Conservation (phyloP, 2,113 vertebrate genomes). For the Lagopus leucura region DNA sequence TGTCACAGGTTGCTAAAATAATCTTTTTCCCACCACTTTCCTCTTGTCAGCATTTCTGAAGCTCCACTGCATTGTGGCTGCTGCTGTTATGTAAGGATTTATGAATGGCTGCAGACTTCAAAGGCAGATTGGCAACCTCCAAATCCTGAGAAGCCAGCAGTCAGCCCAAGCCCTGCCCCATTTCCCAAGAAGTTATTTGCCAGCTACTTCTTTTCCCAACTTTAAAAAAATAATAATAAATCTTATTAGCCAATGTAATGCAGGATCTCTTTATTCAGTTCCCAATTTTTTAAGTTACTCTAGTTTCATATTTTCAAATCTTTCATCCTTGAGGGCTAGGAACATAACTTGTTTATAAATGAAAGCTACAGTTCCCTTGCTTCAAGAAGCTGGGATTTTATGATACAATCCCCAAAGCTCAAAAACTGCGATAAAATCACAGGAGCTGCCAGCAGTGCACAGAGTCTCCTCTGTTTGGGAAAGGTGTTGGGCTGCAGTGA, state of each 20-base stretch:
- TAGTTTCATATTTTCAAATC: slow-evolving; percentile 9
- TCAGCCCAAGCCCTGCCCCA: neutral
- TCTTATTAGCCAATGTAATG: neutral
- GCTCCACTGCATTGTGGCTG: neutral
- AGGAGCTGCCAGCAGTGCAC: neutral
- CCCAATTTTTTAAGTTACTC: neutral
- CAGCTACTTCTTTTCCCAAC: slow-evolving; percentile 8
- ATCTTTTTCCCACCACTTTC: slow-evolving; percentile 49
- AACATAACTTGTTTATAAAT: slow-evolving; percentile 49
- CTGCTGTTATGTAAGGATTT: slow-evolving; percentile 25
- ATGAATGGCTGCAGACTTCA: slow-evolving; percentile 52
- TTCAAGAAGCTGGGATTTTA: slow-evolving; percentile 37
- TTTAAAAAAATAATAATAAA: neutral
- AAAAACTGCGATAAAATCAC: slow-evolving; percentile 29
- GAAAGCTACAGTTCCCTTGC: slow-evolving; percentile 15
- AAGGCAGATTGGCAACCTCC: slow-evolving; percentile 39
- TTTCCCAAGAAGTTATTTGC: slow-evolving; percentile 32
- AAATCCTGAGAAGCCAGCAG: slow-evolving; percentile 23
- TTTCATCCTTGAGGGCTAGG: slow-evolving; percentile 41
- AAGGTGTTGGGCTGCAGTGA: neutral
- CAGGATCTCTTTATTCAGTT: slow-evolving; percentile 35
- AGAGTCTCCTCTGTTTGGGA: neutral
- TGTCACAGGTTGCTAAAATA: slow-evolving; percentile 12
- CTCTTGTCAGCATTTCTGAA: slow-evolving; percentile 53
- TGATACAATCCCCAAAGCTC: slow-evolving; percentile 10